phyloP scores from a whole-genome alignment of 2,797 vertebrate species.

The Trichosurus vulpecula region DNA sequence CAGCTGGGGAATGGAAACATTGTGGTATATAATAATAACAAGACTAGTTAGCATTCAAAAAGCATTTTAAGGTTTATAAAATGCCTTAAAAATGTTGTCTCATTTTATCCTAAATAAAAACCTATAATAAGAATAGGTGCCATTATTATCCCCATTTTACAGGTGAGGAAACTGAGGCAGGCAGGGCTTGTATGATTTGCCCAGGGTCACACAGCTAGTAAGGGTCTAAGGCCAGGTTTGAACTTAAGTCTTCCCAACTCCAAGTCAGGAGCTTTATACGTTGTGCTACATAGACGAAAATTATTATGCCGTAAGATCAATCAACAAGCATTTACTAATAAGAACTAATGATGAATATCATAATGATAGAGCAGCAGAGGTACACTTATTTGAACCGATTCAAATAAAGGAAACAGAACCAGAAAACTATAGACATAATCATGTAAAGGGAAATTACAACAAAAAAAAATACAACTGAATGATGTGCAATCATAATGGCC shows the following conservation, averaged over 20 bases:
- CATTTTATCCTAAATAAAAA: background rate
- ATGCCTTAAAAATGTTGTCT: background rate
- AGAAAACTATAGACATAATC: background rate
- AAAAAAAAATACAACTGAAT: background rate
- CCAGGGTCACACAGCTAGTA: background rate
- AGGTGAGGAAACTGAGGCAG: background rate
- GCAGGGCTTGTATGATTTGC: background rate
- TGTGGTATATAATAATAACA: background rate
- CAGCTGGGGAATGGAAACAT: background rate
- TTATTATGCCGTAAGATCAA: background rate
- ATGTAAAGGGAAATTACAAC: background rate
- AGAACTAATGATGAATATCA: background rate
- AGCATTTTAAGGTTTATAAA: background rate
- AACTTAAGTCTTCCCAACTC: background rate
- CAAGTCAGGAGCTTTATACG: background rate
- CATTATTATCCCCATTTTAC: background rate
- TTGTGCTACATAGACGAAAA: background rate
- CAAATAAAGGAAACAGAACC: background rate
- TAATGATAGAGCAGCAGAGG: background rate
- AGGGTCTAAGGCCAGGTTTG: background rate
- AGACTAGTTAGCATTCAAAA: background rate
- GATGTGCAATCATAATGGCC: background rate
- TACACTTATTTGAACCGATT: background rate
- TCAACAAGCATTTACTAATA: background rate
- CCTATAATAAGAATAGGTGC: accelerated